Evolutionary conservation across 2,888 invertebrate genomes (phyloP).

Genomic region (Corythucha ciliata): DNA sequence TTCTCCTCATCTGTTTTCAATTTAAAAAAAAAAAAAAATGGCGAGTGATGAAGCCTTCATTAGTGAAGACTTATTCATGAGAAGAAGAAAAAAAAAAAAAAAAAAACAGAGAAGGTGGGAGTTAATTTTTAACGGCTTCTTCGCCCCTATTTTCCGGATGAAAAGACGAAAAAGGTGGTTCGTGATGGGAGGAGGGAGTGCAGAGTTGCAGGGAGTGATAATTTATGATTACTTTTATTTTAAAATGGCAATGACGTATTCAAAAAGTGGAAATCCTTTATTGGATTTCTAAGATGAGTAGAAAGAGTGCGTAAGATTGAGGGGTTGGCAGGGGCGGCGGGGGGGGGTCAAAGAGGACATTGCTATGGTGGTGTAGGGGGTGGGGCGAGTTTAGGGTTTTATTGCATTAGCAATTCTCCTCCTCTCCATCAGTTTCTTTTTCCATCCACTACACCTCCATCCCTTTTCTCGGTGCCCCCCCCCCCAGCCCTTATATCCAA

Average conservation of each 20-base stretch:
- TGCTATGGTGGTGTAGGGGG: no score
- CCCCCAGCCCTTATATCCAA: conserved; percentile 2
- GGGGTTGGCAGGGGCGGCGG: conserved; percentile 23
- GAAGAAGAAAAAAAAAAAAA: no score
- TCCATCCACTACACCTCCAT: no score
- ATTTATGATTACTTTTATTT: conserved; percentile 33
- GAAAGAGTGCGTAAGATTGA: no score
- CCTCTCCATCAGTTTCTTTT: not conserved
- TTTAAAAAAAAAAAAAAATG: no score
- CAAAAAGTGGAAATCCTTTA: conserved; percentile 34
- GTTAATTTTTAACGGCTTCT: conserved; percentile 27
- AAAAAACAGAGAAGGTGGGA: no score
- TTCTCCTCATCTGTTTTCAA: no score
- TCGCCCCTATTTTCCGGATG: not conserved
- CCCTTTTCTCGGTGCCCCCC: no score
- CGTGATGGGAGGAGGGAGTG: conserved; percentile 2
- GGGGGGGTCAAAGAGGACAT: no score
- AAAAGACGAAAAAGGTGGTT: not conserved
- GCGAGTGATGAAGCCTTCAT: no score
- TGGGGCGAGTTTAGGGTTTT: no score
- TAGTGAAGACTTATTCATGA: no score
- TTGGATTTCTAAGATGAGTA: conserved; percentile 28
- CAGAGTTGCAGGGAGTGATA: conserved; percentile 19
- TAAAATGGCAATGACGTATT: conserved; percentile 30
- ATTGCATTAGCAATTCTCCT: conserved; percentile 31